Evolutionary conservation across 1,140 invertebrate species (phyloP), one percentile per base, ranked within the genome.

Genomic region (Drosophila melanogaster): DNA sequence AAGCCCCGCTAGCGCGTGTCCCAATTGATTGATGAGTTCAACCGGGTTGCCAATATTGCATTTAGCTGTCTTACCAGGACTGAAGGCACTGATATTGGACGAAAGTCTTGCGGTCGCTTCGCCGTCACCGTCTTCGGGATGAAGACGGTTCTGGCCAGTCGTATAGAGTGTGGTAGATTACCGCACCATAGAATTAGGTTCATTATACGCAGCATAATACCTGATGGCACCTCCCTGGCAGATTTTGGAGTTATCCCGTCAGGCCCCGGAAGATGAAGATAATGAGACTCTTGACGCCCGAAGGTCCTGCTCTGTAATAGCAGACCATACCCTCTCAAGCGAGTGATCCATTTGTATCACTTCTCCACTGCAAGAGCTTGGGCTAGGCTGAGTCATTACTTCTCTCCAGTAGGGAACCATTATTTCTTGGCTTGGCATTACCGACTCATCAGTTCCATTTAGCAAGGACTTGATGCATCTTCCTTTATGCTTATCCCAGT

Each of bases 11-110:
- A n/a, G n/a, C n/a, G n/a, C n/a, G n/a, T n/a, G n/a, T n/a, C n/a
- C n/a, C 71, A 62, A 37, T 70, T 14, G 24, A 70, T 12, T 40
- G 33, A 33, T 35, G 24, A 35, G 6, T n/a, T 40, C 33, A 75
- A 47, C n/a, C 64, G 57, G 14, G 41, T 30, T 22, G 53, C 37
- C 33, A 69, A 47, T 10, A 75, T 61, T 10, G 60, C 57, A 24
- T 69, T 77, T 24, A 74, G 37, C 22, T 75, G 40, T 17, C 62
- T 67, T 5, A 77, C 71, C n/a, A 73, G 24, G 3, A 66, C 35
- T 22, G 69, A 73, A 5, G 54, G 47, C 5, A 61, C 50, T 14
- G 56, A 43, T 35, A 77, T 67, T 3, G 70, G 70, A 57, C 56
- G 61, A 57, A 44, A 62, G 65, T 69, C 61, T 56, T 58, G 46